Evolutionary conservation across 2,888 invertebrate genomes (phyloP).

Genomic region (Thera obeliscata): DNA sequence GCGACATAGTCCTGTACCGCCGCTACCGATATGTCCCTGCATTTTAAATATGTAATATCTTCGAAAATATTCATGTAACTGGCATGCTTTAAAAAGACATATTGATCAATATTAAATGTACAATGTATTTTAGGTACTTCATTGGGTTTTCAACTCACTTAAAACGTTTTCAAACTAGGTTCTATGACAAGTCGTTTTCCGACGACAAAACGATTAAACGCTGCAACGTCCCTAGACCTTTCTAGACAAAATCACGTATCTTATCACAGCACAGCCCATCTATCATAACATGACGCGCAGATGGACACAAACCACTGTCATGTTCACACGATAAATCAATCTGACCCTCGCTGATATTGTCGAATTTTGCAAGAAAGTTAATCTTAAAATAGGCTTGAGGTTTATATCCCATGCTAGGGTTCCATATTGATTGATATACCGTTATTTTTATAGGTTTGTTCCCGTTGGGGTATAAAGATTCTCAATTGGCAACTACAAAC

Average conservation of each 20-base stretch:
- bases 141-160: too few relatives aligned
- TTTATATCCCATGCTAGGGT: constrained; percentile 21
- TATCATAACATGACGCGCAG: constrained; percentile 61
- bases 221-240: neutral
- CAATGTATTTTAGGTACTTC: too few relatives aligned
- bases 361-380: constrained; percentile 33
- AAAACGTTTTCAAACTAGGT: too few relatives aligned
- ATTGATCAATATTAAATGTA: too few relatives aligned
- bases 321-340: constrained; percentile 80
- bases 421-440: constrained; percentile 25
- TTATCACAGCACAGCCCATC: constrained; percentile 46
- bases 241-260: constrained; percentile 23
- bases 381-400: constrained; percentile 25
- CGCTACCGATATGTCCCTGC: too few relatives aligned
- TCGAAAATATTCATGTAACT: too few relatives aligned
- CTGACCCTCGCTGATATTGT: constrained; percentile 43
- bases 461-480: neutral
- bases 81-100: too few relatives aligned
- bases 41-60: too few relatives aligned
- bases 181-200: neutral
- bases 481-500: neutral
- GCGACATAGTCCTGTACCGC: too few relatives aligned
- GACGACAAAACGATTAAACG: neutral
- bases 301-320: constrained; percentile 56
- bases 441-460: constrained; percentile 16